Percentiles rank a stretch among this genome's conserved stretches.
Evolutionary conservation across 2,888 invertebrate species (phyloP).

Genomic region (Rhamnusium bicolor): DNA sequence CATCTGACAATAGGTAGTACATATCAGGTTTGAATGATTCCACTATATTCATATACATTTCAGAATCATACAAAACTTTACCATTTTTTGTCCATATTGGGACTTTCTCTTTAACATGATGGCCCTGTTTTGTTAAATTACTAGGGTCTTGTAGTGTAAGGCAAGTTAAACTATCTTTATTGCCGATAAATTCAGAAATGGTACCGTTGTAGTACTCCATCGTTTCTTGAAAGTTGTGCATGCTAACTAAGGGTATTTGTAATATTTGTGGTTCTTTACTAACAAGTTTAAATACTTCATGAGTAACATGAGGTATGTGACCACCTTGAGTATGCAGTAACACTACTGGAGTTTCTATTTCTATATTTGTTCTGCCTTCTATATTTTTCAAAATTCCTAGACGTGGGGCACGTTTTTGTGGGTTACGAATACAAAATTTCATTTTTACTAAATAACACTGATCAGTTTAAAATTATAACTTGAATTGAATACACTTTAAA

Average conservation of each 20-base stretch:
- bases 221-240: slow-evolving; percentile 75
- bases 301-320: slow-evolving; percentile 86
- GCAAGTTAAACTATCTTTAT: slow-evolving; percentile 72
- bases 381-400: slow-evolving; percentile 79
- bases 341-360: slow-evolving; percentile 82
- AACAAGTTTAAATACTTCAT: slow-evolving; percentile 81
- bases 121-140: slow-evolving; percentile 78
- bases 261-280: slow-evolving; percentile 77
- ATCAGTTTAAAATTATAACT: not conserved
- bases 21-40: slow-evolving; percentile 86
- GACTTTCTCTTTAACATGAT: slow-evolving; percentile 80
- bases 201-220: slow-evolving; percentile 78
- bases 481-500: no score
- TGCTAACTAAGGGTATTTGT: slow-evolving; percentile 82
- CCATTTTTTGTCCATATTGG: slow-evolving; percentile 88
- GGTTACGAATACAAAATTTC: slow-evolving; percentile 80
- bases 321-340: slow-evolving; percentile 87
- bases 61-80: slow-evolving; percentile 77
- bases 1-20: slow-evolving; percentile 87
- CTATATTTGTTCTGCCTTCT: slow-evolving; percentile 73
- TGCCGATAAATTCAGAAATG: slow-evolving; percentile 80
- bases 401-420: slow-evolving; percentile 77
- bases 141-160: slow-evolving; percentile 82
- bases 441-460: slow-evolving; percentile 70
- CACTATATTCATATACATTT: slow-evolving; percentile 84